These are phyloP conservation scores for Sussaba pulchella DNA, from an alignment of 2,888 invertebrate species.

Conservation along the genomic window DNA sequence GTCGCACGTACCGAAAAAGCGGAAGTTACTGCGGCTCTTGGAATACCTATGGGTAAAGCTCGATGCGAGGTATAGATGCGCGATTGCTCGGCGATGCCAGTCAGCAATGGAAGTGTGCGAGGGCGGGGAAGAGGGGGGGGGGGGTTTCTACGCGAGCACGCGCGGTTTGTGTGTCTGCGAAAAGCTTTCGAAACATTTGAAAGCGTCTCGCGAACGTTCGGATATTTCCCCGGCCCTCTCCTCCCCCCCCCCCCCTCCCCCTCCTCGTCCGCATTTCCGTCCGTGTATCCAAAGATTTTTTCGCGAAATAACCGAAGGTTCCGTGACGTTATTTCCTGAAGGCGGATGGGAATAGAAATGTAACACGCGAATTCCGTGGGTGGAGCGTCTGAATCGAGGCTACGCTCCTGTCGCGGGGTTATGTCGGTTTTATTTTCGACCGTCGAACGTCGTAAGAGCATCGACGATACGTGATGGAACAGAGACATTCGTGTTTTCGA, in stretches of 20 bases:
- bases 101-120: no score
- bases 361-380: constrained; percentile 16
- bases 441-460: background rate
- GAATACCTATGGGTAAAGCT: constrained; percentile 21
- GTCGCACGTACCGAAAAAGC: constrained; percentile 38
- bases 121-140: no score
- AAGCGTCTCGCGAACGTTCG: constrained; percentile 26
- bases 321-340: constrained; percentile 41
- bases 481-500: background rate
- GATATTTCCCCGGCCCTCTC: background rate
- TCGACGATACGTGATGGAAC: background rate
- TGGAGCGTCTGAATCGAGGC: background rate
- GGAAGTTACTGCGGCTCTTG: constrained; percentile 31
- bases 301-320: constrained; percentile 46
- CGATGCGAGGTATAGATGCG: no score
- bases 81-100: constrained; percentile 9
- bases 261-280: background rate
- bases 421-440: constrained; percentile 21
- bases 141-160: background rate
- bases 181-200: constrained; percentile 53
- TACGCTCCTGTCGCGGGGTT: background rate
- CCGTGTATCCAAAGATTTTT: constrained; percentile 39
- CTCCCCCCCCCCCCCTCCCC: background rate
- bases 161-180: constrained; percentile 10
- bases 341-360: constrained; percentile 43